A percentile compares a stretch with the other conserved stretches of the same genome.
These are phyloP conservation scores for Phengaris arion DNA, from an alignment of 2,888 invertebrate species.

Conservation along the genomic window DNA sequence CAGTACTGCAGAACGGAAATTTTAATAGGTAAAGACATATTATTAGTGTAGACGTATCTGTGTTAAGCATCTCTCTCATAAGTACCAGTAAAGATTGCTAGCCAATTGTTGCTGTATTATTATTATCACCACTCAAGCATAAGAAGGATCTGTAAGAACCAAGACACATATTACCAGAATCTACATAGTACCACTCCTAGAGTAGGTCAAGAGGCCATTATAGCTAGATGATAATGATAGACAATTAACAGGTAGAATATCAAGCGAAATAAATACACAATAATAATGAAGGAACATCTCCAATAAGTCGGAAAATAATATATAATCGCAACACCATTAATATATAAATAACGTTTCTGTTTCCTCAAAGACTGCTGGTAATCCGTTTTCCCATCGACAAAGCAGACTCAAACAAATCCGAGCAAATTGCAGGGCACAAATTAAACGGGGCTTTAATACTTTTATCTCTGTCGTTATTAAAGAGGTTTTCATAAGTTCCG, in stretches of 20 bases:
- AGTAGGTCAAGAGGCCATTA: not conserved
- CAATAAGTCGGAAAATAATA: conserved; percentile 17
- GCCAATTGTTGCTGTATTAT: no score
- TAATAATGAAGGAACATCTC: not conserved
- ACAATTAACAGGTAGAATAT: no score
- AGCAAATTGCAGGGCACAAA: conserved; percentile 62
- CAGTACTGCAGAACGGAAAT: no score
- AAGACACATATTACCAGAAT: no score
- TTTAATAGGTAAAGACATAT: no score
- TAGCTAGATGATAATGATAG: no score
- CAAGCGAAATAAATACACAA: not conserved
- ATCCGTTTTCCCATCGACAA: conserved; percentile 67
- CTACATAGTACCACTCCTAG: no score
- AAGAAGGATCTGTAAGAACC: no score
- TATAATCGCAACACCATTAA: conserved; percentile 22
- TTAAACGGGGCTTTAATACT: conserved; percentile 44
- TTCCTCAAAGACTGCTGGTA: conserved; percentile 44
- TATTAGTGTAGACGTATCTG: no score
- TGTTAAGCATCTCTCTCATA: no score
- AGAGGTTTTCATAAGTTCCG: not conserved
- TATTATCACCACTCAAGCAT: no score
- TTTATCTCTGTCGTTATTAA: conserved; percentile 11
- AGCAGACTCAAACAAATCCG: conserved; percentile 65
- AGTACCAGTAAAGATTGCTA: no score
- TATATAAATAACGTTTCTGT: conserved; percentile 22